Conservation (phyloP, 2,797 vertebrate genomes). For the Tiaroga cobitis region DNA sequence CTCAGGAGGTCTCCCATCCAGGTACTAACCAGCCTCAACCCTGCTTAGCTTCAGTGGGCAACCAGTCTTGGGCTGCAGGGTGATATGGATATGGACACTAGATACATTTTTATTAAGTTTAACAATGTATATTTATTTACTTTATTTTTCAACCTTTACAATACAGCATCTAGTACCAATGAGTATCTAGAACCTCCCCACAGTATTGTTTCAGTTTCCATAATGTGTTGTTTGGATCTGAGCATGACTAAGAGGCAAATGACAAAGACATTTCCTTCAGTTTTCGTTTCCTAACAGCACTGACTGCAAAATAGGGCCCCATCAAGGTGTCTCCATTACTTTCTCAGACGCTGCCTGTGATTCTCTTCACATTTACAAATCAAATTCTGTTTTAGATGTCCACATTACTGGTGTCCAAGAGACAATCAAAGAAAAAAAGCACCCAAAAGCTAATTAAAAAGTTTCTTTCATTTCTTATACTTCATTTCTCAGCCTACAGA, state of each 20-base stretch:
- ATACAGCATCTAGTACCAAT: too few species aligned
- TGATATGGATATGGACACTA: too few species aligned
- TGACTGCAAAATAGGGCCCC: slow-evolving; percentile 48
- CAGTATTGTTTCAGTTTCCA: neutral
- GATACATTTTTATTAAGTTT: neutral
- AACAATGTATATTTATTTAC: neutral
- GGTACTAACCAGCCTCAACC: too few species aligned
- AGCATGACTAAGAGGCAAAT: neutral
- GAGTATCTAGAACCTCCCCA: too few species aligned
- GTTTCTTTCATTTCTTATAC: neutral
- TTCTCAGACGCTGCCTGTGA: neutral
- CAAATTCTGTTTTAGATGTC: neutral
- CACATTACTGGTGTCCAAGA: neutral
- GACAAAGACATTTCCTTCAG: neutral
- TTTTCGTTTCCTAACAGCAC: slow-evolving; percentile 65
- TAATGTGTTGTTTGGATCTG: neutral
- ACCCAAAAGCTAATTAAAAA: neutral
- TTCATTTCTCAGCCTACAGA: neutral
- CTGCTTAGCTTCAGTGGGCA: too few species aligned
- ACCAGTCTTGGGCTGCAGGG: too few species aligned
- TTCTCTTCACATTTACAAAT: neutral
- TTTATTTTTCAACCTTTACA: neutral
- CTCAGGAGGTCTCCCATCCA: too few species aligned
- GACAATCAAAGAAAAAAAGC: neutral
- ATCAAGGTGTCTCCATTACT: slow-evolving; percentile 34